Conservation (phyloP, 2,888 invertebrate species). For the Globia sparganii region DNA sequence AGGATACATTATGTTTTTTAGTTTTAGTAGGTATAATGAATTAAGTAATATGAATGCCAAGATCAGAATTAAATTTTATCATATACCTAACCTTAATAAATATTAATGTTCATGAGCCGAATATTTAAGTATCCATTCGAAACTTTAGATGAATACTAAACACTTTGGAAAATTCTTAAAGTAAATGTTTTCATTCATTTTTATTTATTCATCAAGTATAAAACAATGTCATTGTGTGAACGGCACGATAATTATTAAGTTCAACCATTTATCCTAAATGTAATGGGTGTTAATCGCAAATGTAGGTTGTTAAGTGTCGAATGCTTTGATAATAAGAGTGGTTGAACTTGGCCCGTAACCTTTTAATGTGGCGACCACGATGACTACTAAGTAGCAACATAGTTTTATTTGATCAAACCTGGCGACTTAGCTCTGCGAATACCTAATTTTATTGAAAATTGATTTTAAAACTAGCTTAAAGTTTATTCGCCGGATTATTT, state of each 20-base stretch:
- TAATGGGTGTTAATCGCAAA: conserved; percentile 48
- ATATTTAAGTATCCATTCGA: conserved; percentile 49
- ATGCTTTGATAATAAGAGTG: conserved; percentile 73
- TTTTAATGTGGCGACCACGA: conserved; percentile 66
- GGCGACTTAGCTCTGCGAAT: conserved; percentile 26
- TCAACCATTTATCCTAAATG: conserved; percentile 38
- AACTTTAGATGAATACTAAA: conserved; percentile 51
- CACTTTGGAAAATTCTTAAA: conserved; percentile 28
- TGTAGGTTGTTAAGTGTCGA: conserved; percentile 55
- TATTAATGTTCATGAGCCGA: conserved; percentile 29
- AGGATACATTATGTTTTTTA: conserved; percentile 3
- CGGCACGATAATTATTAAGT: conserved; percentile 29
- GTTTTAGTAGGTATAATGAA: conserved; percentile 11
- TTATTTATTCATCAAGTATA: conserved; percentile 20
- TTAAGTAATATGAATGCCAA: conserved; percentile 29
- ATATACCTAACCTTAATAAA: conserved; percentile 25
- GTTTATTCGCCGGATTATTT: conserved; percentile 15
- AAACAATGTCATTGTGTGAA: conserved; percentile 40
- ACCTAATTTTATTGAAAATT: conserved; percentile 37
- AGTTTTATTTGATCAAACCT: conserved; percentile 44
- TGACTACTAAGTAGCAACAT: conserved; percentile 52
- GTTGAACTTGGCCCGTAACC: conserved; percentile 81
- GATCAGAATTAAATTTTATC: conserved; percentile 37
- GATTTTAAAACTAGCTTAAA: conserved; percentile 18
- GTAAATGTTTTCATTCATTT: conserved; percentile 27